Evolutionary conservation across 2,888 invertebrate species (phyloP).

Genomic region (Notodonta dromedarius): DNA sequence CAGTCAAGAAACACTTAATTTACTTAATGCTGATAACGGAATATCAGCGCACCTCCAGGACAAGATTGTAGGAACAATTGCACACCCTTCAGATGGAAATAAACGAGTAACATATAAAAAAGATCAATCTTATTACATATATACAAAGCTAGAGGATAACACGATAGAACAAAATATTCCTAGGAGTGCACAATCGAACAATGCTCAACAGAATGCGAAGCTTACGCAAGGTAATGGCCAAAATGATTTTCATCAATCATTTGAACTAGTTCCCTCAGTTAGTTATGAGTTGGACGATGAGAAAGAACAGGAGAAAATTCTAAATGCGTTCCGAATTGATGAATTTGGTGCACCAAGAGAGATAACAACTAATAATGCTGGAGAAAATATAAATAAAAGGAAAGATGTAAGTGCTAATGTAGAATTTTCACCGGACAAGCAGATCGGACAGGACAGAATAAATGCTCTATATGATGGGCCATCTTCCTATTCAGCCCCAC

Average conservation of each 20-base stretch:
- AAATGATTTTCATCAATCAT: constrained; percentile 45
- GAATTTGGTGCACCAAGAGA: constrained; percentile 62
- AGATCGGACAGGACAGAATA: constrained; percentile 42
- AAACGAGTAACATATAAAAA: constrained; percentile 73
- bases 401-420: constrained; percentile 53
- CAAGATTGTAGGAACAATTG: constrained; percentile 71
- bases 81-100: constrained; percentile 68
- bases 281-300: constrained; percentile 68
- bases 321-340: constrained; percentile 64
- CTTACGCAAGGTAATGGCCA: constrained; percentile 38
- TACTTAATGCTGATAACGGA: constrained; percentile 58
- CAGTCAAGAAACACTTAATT: constrained; percentile 56
- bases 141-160: constrained; percentile 61
- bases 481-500: constrained; percentile 76
- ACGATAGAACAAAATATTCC: constrained; percentile 35
- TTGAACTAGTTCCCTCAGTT: constrained; percentile 70
- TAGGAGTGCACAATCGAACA: constrained; percentile 33
- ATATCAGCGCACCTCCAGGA: constrained; percentile 74
- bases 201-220: constrained; percentile 28
- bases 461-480: constrained; percentile 67
- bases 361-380: constrained; percentile 32
- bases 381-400: constrained; percentile 41
- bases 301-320: constrained; percentile 63
- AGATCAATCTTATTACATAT: constrained; percentile 72
- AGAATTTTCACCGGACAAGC: constrained; percentile 52